These are phyloP conservation scores for Darevskia nairensis DNA, from an alignment of 2,797 vertebrate species.

Conservation along the genomic window DNA sequence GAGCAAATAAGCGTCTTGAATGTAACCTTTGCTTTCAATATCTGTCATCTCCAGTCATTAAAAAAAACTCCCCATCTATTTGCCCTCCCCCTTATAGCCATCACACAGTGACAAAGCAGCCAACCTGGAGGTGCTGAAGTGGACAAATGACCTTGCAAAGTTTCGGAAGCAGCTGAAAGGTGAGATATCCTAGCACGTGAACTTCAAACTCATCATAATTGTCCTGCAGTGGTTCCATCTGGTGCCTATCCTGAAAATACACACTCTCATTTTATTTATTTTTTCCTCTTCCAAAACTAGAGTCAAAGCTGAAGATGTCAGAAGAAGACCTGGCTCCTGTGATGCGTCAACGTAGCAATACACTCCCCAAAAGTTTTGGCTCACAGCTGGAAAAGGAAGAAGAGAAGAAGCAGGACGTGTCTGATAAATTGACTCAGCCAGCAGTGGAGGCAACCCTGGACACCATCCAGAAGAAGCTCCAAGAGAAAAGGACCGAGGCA, in stretches of 20 bases:
- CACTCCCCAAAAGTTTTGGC: constrained; percentile 96
- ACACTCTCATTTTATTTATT: background rate
- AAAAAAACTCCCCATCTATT: constrained; percentile 10
- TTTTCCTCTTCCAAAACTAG: constrained; percentile 68
- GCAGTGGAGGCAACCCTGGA: constrained; percentile 91
- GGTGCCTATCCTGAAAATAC: background rate
- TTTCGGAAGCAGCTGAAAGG: constrained; percentile 98
- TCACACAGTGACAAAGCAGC: constrained; percentile 95
- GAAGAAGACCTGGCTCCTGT: constrained; percentile 92
- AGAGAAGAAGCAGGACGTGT: constrained; percentile 79
- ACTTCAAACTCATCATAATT: background rate
- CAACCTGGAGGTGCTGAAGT: constrained; percentile 94
- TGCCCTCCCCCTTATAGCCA: constrained; percentile 79
- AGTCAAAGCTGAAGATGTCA: constrained; percentile 91
- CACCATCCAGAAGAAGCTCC: constrained; percentile 88
- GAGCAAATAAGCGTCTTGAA: background rate
- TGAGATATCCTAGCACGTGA: constrained; percentile 55
- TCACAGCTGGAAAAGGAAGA: constrained; percentile 95
- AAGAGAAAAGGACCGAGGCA: constrained; percentile 90
- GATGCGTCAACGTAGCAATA: constrained; percentile 95
- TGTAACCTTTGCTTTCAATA: background rate
- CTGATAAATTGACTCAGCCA: constrained; percentile 88
- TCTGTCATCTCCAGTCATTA: constrained; percentile 19
- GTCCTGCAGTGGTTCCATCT: background rate
- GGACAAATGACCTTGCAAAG: constrained; percentile 94